These are phyloP conservation scores for Zhuqinia jingwanae DNA, from an alignment of 2,888 invertebrate genomes.

Conservation along the genomic window DNA sequence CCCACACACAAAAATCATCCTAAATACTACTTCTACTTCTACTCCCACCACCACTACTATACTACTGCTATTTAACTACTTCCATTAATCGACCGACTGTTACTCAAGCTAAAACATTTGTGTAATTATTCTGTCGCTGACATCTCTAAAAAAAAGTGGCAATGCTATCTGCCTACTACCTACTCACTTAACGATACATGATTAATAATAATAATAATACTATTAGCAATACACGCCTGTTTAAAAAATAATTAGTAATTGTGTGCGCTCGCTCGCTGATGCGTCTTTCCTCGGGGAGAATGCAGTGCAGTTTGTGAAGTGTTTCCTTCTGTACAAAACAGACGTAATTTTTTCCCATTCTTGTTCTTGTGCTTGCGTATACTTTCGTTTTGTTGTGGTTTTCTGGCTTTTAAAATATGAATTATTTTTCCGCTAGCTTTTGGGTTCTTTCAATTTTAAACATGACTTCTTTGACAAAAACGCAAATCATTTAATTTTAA, in stretches of 20 bases:
- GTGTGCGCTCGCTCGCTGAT: slow-evolving; percentile 21
- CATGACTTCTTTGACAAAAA: slow-evolving; percentile 28
- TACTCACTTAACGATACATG: not conserved
- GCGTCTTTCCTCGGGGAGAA: slow-evolving; percentile 75
- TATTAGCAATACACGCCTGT: not conserved
- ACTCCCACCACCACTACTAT: no score
- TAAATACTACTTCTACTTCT: not conserved
- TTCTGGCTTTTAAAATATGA: not conserved
- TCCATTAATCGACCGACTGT: slow-evolving; percentile 17
- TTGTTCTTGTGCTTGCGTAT: slow-evolving; percentile 26
- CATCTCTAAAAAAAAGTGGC: not conserved
- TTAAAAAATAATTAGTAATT: slow-evolving; percentile 2
- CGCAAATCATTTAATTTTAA: not conserved
- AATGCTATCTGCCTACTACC: not conserved
- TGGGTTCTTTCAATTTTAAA: slow-evolving; percentile 23
- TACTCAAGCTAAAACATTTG: slow-evolving; percentile 3
- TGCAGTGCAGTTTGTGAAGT: slow-evolving; percentile 77
- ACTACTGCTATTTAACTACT: no score
- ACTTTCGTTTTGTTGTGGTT: not conserved
- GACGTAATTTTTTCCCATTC: slow-evolving; percentile 14
- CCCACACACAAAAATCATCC: not conserved
- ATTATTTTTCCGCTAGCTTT: not conserved
- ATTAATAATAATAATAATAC: slow-evolving; percentile 13
- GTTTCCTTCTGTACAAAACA: slow-evolving; percentile 58
- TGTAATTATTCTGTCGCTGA: not conserved